Evolutionary conservation across 2,797 vertebrate species (phyloP).

Genomic region (Champsocephalus gunnari): DNA sequence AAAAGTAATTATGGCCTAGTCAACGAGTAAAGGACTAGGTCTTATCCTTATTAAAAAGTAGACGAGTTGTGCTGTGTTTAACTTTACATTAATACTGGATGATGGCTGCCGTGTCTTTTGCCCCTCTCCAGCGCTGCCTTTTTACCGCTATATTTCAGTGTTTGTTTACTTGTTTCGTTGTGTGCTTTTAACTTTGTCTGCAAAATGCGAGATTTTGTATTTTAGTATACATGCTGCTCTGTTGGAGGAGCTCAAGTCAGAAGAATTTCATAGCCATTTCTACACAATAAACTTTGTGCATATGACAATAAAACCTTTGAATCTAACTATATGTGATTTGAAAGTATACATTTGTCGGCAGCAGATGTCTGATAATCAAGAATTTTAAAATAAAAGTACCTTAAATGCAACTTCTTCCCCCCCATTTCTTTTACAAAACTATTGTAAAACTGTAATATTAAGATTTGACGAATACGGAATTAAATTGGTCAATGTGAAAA

Average conservation of each 20-base stretch:
- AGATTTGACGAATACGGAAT: not conserved
- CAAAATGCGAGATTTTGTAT: no score
- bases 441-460: not conserved
- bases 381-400: conserved; percentile 2
- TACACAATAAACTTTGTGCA: no score
- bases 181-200: no score
- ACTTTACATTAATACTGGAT: conserved; percentile 10
- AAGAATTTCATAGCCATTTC: no score
- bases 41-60: conserved; percentile 8
- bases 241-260: no score
- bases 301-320: no score
- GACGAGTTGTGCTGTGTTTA: conserved; percentile 8
- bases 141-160: no score
- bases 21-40: conserved; percentile 13
- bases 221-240: no score
- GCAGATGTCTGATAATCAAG: conserved; percentile 12
- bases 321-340: not conserved
- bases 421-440: not conserved
- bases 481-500: not conserved
- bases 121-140: no score
- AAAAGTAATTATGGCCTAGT: conserved; percentile 3
- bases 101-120: no score
- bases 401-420: not conserved
- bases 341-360: conserved; percentile 23
- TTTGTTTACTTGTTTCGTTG: no score